Conservation (phyloP, 2,113 vertebrate species). For the Nothobranchius kuhntae region DNA sequence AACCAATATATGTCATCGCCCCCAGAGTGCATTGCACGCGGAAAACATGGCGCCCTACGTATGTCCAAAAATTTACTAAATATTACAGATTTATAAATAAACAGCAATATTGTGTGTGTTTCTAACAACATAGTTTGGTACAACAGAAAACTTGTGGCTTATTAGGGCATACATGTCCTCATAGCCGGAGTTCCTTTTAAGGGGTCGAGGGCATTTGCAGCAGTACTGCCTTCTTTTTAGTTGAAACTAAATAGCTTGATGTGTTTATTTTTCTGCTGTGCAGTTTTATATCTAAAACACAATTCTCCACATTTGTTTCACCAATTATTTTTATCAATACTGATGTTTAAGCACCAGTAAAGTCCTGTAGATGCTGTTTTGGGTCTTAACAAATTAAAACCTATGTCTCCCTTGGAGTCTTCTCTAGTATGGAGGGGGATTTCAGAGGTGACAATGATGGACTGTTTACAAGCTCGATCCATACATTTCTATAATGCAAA, state of each 20-base stretch:
- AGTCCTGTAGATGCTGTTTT: slow-evolving; percentile 59
- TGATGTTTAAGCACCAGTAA: slow-evolving; percentile 61
- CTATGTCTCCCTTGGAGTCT: slow-evolving; percentile 25
- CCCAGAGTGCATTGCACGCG: too few species aligned
- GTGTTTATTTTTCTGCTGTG: background rate
- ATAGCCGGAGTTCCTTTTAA: too few species aligned
- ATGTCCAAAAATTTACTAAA: too few species aligned
- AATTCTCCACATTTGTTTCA: background rate
- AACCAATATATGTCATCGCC: too few species aligned
- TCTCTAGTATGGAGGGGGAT: slow-evolving; percentile 51
- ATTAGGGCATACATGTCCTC: too few species aligned
- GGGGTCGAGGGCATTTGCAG: background rate
- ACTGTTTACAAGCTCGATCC: slow-evolving; percentile 42
- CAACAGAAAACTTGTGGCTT: too few species aligned
- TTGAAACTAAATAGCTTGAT: background rate
- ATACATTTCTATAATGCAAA: slow-evolving; percentile 60
- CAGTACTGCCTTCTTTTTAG: slow-evolving; percentile 3
- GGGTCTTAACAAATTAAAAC: slow-evolving; percentile 22
- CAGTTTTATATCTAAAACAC: slow-evolving; percentile 17
- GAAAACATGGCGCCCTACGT: too few species aligned
- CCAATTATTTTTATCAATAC: slow-evolving; percentile 52
- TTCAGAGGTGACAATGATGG: slow-evolving; percentile 53
- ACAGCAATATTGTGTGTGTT: too few species aligned
- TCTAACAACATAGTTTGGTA: too few species aligned
- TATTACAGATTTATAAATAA: too few species aligned